These are phyloP conservation scores for Chaetodon trifasciatus DNA, from an alignment of 2,797 vertebrate species.

Conservation along the genomic window DNA sequence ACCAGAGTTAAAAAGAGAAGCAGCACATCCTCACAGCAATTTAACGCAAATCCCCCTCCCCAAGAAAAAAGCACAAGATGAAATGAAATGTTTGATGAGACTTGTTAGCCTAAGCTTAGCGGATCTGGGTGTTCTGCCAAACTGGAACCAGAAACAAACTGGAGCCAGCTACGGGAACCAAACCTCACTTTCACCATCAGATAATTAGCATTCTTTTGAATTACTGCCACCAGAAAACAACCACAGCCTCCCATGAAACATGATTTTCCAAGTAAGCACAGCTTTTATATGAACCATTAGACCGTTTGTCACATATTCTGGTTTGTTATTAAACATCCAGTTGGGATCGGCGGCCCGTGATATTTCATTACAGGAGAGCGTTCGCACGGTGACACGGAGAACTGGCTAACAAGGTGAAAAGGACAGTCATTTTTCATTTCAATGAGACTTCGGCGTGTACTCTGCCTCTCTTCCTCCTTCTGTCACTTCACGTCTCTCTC, in stretches of 20 bases:
- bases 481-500: slow-evolving; percentile 57
- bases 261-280: neutral
- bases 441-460: slow-evolving; percentile 30
- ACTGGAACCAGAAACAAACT: neutral
- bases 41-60: neutral
- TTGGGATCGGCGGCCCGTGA: neutral
- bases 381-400: slow-evolving; percentile 6
- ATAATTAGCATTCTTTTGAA: neutral
- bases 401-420: slow-evolving; percentile 66
- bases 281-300: neutral
- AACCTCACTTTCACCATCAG: neutral
- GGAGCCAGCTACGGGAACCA: neutral
- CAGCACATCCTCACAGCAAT: neutral
- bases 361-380: slow-evolving; percentile 27
- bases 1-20: neutral
- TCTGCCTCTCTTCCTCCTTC: slow-evolving; percentile 39
- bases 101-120: neutral
- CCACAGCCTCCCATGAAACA: neutral
- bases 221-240: neutral
- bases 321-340: neutral
- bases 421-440: slow-evolving; percentile 54
- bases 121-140: neutral
- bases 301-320: neutral
- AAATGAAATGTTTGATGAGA: neutral
- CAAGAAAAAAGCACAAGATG: neutral